Evolutionary conservation across 2,888 invertebrate genomes (phyloP), one percentile per base, ranked within the genome.

Genomic region (Phaonia tiefii): DNA sequence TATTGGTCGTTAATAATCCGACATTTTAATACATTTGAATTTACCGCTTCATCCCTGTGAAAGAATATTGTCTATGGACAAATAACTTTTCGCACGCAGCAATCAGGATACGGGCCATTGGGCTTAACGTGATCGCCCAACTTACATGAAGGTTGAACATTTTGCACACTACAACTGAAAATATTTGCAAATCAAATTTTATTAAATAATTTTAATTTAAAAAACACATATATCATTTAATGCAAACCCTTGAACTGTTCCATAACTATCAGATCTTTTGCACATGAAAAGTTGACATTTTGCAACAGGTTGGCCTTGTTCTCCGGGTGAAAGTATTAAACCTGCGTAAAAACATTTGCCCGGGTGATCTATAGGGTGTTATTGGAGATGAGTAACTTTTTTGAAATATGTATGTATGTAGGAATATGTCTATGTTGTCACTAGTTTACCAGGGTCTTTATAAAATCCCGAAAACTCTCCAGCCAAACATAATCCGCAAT

Each of bases 291-390:
- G 63, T 63, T 63, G 39, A n/a, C 63, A 63, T 42, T 63, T 63
- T 11, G 42, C 63, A 1, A 39, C 11, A 4, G 42, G 13, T n/a
- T 63, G 63, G 3, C 63, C 63, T 4, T 63, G 20, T 22, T 63
- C n/a, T 13, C 63, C 63, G 4, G 63, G 63, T 13, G 17, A n/a
- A 3, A 63, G 63, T 10, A 42, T 39, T 42, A 63, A 42, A 11
- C 63, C 63, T 10, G 42, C 63, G 13, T 37, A 42, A 7, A 63
- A 63, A 13, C 63, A 63, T 42, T 63, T 63, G 13, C 63, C 63
- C 0, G 63, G 63, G 42, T 63, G 42, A 63, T 63, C 63, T 63
- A 13, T 1, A 15, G 31, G n/a, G 31, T 25, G 1, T 17, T 49
- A 37, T 10, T n/a, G n/a, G n/a, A n/a, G n/a, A n/a, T n/a, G n/a